Evolutionary conservation across 1,140 invertebrate genomes (phyloP).

Genomic region (Papilio polytes): DNA sequence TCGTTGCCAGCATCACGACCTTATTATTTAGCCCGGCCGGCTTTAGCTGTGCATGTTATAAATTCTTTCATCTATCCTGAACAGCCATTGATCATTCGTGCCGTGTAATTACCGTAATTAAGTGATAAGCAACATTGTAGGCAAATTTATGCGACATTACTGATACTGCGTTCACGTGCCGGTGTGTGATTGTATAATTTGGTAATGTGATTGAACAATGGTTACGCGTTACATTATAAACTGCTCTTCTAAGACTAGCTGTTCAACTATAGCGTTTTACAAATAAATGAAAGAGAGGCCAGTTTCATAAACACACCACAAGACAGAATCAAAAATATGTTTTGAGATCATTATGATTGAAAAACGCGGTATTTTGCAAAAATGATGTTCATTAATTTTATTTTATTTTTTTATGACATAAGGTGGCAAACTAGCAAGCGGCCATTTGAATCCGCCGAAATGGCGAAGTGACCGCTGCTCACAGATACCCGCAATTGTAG

Average conservation of each 20-base stretch:
- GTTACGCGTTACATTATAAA: neutral
- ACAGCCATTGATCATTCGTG: constrained; percentile 36
- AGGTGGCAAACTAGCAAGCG: no score
- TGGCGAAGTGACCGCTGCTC: no score
- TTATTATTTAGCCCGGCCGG: constrained; percentile 80
- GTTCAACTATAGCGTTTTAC: neutral
- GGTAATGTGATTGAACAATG: constrained; percentile 1
- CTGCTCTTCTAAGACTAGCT: neutral
- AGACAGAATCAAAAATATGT: no score
- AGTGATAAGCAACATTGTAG: constrained; percentile 30
- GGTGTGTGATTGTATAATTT: constrained; percentile 19
- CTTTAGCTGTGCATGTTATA: constrained; percentile 74
- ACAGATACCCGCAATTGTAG: no score
- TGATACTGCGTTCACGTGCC: constrained; percentile 9
- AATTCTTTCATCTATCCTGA: constrained; percentile 55
- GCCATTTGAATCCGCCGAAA: no score
- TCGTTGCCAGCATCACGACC: constrained; percentile 80
- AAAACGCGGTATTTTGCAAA: no score
- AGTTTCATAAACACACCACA: no score
- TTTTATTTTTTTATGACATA: no score
- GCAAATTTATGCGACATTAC: constrained; percentile 33
- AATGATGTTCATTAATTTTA: no score
- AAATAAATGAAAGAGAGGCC: no score
- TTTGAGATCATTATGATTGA: no score
- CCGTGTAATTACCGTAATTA: constrained; percentile 38